Evolutionary conservation across 2,113 vertebrate genomes (phyloP), one percentile per base, ranked within the genome.

Genomic region (Lipophrys pholis): DNA sequence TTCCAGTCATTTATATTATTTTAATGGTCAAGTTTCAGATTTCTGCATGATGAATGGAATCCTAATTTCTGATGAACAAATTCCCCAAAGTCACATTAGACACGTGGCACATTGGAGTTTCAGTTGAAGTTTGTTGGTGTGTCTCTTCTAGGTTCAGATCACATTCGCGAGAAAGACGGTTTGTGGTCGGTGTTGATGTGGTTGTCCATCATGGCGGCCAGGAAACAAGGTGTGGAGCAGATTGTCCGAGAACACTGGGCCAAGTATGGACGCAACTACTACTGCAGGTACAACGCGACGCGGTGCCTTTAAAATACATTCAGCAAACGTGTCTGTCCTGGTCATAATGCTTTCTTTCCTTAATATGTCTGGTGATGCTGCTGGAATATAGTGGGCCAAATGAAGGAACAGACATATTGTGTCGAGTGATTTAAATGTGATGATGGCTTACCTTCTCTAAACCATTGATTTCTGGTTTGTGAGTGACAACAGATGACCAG

Each of bases 121-220:
- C 1, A 9, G 8, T n/a, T 43, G 16, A 10, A 39, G 1, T 2
- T 30, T 4, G 21, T 30, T 30, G 2, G 2, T 2, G 21, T 30
- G 21, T 30, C 46, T 49, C 11, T 21, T 48, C 14, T 69, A 99
- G 98, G 98, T 16, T 99, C 97, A 30, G 97, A 99, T 86, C 97
- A 99, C 87, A 96, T 98, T 80, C 95, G 98, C 51, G 98, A 99
- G 86, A 99, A 99, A 76, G 98, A 99, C 15, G 98, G 98, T 35
- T 89, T 99, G 38, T 99, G 98, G 98, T 96, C 98, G 11, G 97
- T 99, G 74, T 89, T 99, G 78, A 90, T 96, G 72, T 99, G 98
- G 98, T 92, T 99, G 76, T 99, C 98, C 76, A 96, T 99, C 61
- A 93, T 99, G 56, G 96, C 96, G 7, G 93, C 94, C 69, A 94